Percentiles rank a stretch among this genome's conserved stretches.
phyloP scores from a whole-genome alignment of 2,113 vertebrate species.

The Anhinga anhinga region DNA sequence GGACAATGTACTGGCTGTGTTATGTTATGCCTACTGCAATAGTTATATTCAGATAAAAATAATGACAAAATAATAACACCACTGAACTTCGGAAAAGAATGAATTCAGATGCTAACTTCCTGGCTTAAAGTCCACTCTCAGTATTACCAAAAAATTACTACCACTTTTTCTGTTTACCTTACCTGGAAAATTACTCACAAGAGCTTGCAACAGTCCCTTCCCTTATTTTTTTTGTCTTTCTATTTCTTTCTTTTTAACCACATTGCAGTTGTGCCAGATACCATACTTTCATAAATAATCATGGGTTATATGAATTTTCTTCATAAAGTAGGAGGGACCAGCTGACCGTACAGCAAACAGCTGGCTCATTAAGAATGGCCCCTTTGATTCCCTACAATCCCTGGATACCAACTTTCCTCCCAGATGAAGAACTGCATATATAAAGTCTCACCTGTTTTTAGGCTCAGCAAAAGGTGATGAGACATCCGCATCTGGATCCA shows the following conservation, averaged over 20 bases:
- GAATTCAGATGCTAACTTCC: not conserved
- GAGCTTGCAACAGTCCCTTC: not conserved
- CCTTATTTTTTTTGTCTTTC: not conserved
- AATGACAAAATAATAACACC: not conserved
- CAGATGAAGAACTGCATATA: not conserved
- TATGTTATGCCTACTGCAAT: not conserved
- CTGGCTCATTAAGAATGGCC: not conserved
- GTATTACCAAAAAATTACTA: not conserved
- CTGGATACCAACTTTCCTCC: not conserved
- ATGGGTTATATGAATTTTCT: not conserved
- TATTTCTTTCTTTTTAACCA: not conserved
- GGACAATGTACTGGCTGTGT: accelerated
- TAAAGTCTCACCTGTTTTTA: conserved; percentile 83
- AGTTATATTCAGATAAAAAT: not conserved
- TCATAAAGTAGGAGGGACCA: not conserved
- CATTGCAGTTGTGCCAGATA: not conserved
- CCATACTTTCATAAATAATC: not conserved
- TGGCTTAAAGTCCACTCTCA: not conserved
- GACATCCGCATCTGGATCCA: conserved; percentile 86
- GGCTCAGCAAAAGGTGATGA: conserved; percentile 88
- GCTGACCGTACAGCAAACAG: not conserved
- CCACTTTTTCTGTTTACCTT: not conserved
- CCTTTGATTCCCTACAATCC: not conserved
- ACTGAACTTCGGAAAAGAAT: not conserved
- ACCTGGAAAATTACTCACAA: not conserved